Conservation (phyloP, 1,140 invertebrate species). For the Lamellibrachia luymesi region DNA sequence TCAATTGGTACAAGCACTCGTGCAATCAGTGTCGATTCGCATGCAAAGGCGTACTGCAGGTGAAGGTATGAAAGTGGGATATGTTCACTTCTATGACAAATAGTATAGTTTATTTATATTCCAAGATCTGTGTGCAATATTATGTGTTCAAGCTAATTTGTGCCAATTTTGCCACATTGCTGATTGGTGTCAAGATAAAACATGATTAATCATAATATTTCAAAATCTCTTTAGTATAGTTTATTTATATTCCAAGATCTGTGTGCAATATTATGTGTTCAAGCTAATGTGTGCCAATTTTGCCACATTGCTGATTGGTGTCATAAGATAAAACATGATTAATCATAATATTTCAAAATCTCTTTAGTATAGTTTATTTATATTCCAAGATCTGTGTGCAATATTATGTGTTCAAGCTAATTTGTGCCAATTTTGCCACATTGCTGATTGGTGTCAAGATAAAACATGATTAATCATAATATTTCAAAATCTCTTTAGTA, state of each 20-base stretch:
- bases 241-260: neutral
- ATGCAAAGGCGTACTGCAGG: constrained; percentile 51
- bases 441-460: too few species aligned
- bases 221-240: neutral
- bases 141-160: neutral
- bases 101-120: neutral
- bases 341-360: too few species aligned
- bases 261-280: neutral
- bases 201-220: too few species aligned
- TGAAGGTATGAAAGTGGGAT: constrained; percentile 43
- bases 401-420: neutral
- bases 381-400: too few species aligned
- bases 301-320: neutral
- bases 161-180: neutral
- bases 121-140: neutral
- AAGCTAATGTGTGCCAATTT: neutral
- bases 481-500: too few species aligned
- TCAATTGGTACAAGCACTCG: constrained; percentile 42
- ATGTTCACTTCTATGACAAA: neutral
- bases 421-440: neutral
- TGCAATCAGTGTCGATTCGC: constrained; percentile 39
- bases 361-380: neutral
- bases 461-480: too few species aligned
- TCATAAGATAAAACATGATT: too few species aligned
- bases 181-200: too few species aligned